Evolutionary conservation across 1,140 invertebrate species (phyloP), one percentile per base, ranked within the genome.

Genomic region (Palaemon carinicauda): DNA sequence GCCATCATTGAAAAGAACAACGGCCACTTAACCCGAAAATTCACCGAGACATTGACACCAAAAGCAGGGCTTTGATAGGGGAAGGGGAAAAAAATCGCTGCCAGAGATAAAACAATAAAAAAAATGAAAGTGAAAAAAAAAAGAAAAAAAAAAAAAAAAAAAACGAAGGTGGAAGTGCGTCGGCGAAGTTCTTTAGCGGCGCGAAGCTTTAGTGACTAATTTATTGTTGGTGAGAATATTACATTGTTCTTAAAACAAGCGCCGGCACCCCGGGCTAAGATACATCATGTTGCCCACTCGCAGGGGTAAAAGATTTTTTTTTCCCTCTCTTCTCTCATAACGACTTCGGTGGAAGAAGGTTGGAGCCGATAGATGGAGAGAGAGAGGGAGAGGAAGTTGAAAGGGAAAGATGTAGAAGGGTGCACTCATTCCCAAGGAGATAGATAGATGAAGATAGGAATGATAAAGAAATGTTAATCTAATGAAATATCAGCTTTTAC

Each of bases 211-310:
- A 80, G 53, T 80, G 78, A 56, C 53, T 80, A 80, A 80, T 80
- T 80, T 80, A 80, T 80, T 80, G 53, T 80, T 52, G 56, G 78
- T 60, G 53, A 54, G 53, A 80, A 80, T 80, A 80, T 80, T 80
- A 80, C 78, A 80, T 80, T 80, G 78, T 80, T 60, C 53, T 80
- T 80, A 80, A 80, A 80, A 80, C 78, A 80, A 80, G 77, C 53
- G 56, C 78, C 78, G 78, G 78, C 78, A 80, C 78, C 78, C 33
- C 53, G 27, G 78, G 78, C 78, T 24, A 33, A 19, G 78, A 80
- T 80, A 80, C 24, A 60, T 80, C 78, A 80, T 80, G 78, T 80
- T 80, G 78, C 78, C 78, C 24, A 24, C 78, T 80, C 56, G 78
- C 29, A 80, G 78, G n/a, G 78, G 78, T 54, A 1, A 15, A 29